Evolutionary conservation across 2,888 invertebrate species (phyloP), one percentile per base, ranked within the genome.

Genomic region (Aphelenchoides bicaudatus): DNA sequence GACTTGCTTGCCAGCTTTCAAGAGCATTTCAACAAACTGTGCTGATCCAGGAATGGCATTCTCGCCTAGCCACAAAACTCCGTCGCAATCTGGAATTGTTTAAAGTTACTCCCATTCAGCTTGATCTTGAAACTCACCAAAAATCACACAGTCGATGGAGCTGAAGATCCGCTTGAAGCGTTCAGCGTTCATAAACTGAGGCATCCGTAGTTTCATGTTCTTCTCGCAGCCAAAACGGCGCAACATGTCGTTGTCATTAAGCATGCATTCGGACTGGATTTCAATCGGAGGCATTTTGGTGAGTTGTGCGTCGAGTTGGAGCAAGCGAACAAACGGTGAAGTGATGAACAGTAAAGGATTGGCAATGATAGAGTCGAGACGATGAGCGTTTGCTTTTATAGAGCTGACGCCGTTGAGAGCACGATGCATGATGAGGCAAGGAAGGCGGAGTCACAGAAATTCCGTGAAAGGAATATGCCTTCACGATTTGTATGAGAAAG

Each of bases 91-190:
- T n/a, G n/a, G n/a, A 34, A 34, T 34, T 34, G 10, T n/a, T n/a
- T 10, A 10, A 10, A 10, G 37, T 34, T 34, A 10, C 37, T 10
- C 10, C 10, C 27, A 54, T 3, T 25, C 16, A 6, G 16, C 29
- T 21, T 39, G 30, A 43, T n/a, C n/a, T n/a, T n/a, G 46, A 2
- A 39, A 55, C 69, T 59, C 2, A 71, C 74, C 76, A 58, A 76
- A n/a, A n/a, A n/a, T n/a, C n/a, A n/a, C 76, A 39, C 74, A 75
- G 55, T 76, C 76, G 51, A 76, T 77, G 57, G 77, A 72, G 39
- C 66, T 59, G 58, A 73, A 52, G 16, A 74, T 50, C n/a, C 59
- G 56, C 16, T 50, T 46, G 52, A 73, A 70, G 13, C 52, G 39
- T 6, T 62, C 59, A 2, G 66, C 39, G 37, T 55, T 34, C 30